These are phyloP conservation scores for Synergus japonicus DNA, from an alignment of 2,888 invertebrate genomes.

Conservation along the genomic window DNA sequence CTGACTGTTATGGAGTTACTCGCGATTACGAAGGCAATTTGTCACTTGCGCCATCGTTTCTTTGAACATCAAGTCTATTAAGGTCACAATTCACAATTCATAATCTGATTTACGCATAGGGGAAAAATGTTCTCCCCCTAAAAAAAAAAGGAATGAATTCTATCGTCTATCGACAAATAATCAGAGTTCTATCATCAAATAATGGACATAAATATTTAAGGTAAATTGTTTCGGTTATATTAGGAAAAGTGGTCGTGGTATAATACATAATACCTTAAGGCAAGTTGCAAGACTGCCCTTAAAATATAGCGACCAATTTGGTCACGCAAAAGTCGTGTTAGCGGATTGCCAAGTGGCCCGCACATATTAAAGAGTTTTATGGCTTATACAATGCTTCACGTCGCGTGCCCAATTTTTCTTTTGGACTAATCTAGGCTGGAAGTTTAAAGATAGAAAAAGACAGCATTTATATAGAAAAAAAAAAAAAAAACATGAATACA, in stretches of 20 bases:
- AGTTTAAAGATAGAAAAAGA: background rate
- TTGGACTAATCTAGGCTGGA: conserved; percentile 1
- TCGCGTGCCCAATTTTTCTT: conserved; percentile 30
- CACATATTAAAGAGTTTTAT: conserved; percentile 45
- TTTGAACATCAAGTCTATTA: conserved; percentile 19
- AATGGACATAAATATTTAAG: conserved; percentile 36
- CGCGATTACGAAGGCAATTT: conserved; percentile 16
- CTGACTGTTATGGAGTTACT: background rate
- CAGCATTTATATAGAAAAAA: too few species aligned
- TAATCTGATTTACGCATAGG: conserved; percentile 32
- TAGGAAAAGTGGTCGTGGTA: conserved; percentile 6
- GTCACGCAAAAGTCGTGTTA: conserved; percentile 75
- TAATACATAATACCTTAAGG: background rate
- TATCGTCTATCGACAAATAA: background rate
- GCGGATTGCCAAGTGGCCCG: conserved; percentile 71
- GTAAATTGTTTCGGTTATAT: conserved; percentile 40
- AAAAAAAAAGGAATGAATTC: background rate
- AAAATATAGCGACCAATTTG: conserved; percentile 56
- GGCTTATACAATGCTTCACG: background rate
- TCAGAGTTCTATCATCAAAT: conserved; percentile 32
- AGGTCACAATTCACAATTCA: conserved; percentile 16
- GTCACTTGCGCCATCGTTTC: conserved; percentile 48
- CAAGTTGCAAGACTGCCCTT: conserved; percentile 56
- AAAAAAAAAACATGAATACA: too few species aligned
- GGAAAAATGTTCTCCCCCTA: background rate